phyloP scores from a whole-genome alignment of 2,888 invertebrate genomes.

The Tridacna crocea region DNA sequence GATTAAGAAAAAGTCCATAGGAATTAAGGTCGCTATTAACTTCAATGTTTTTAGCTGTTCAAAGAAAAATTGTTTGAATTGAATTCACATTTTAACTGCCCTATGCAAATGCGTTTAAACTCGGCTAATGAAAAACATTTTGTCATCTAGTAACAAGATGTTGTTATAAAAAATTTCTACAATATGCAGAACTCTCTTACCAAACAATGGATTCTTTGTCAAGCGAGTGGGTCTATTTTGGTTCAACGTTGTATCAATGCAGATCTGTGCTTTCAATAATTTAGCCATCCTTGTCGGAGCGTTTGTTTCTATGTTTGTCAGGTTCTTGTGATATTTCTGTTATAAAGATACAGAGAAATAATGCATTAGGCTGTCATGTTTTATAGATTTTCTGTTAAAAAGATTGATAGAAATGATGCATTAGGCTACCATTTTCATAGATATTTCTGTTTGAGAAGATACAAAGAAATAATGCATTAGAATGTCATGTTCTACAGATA shows the following conservation, averaged over 20 bases:
- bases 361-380: not conserved
- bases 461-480: not conserved
- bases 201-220: not conserved
- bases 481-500: not conserved
- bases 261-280: not conserved
- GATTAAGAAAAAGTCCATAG: too few relatives aligned
- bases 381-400: not conserved
- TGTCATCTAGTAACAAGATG: too few relatives aligned
- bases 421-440: not conserved
- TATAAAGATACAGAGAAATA: not conserved
- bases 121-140: too few relatives aligned
- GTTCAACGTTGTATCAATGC: not conserved
- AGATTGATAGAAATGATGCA: not conserved
- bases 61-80: too few relatives aligned
- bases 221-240: not conserved
- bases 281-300: conserved; percentile 2
- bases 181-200: not conserved
- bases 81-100: too few relatives aligned
- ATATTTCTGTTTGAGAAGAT: not conserved
- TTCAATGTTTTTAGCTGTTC: too few relatives aligned
- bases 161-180: not conserved
- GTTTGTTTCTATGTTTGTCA: too few relatives aligned
- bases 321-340: not conserved
- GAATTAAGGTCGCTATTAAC: too few relatives aligned
- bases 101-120: too few relatives aligned